These are phyloP conservation scores for Microplitis manilae DNA, from an alignment of 2,888 invertebrate species.

Conservation along the genomic window DNA sequence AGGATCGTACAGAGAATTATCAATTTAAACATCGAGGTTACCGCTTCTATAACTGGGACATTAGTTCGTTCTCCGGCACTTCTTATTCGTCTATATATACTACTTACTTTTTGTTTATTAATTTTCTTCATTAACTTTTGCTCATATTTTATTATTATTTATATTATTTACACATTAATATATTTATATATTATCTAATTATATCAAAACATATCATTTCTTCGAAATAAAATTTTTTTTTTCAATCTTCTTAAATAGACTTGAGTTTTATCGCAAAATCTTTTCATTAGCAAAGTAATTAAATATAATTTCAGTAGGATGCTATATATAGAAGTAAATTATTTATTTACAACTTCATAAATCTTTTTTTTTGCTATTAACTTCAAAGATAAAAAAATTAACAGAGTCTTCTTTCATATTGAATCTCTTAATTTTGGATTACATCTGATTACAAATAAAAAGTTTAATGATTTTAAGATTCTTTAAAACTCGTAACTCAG, in stretches of 20 bases:
- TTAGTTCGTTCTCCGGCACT: neutral
- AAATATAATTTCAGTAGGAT: too few relatives aligned
- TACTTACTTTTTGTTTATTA: neutral
- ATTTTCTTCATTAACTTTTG: neutral
- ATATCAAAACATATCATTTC: too few relatives aligned
- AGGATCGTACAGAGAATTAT: neutral
- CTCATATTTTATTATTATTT: neutral
- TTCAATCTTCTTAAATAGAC: too few relatives aligned
- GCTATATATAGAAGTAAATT: too few relatives aligned
- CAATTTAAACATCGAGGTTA: slow-evolving; percentile 1
- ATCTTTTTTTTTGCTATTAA: too few relatives aligned
- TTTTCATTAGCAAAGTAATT: too few relatives aligned
- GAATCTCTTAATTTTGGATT: neutral
- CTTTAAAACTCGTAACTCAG: neutral
- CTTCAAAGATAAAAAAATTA: neutral
- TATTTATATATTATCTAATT: too few relatives aligned
- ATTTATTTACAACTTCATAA: too few relatives aligned
- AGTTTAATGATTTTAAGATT: too few relatives aligned
- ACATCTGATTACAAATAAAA: neutral
- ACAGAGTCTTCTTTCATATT: neutral
- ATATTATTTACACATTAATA: too few relatives aligned
- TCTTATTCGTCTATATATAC: neutral
- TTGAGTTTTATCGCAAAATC: too few relatives aligned
- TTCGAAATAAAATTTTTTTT: too few relatives aligned
- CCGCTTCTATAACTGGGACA: neutral